A percentile compares a stretch with the other conserved stretches of the same genome.
phyloP scores from a whole-genome alignment of 2,113 vertebrate genomes.

The Oncorhynchus kisutch region DNA sequence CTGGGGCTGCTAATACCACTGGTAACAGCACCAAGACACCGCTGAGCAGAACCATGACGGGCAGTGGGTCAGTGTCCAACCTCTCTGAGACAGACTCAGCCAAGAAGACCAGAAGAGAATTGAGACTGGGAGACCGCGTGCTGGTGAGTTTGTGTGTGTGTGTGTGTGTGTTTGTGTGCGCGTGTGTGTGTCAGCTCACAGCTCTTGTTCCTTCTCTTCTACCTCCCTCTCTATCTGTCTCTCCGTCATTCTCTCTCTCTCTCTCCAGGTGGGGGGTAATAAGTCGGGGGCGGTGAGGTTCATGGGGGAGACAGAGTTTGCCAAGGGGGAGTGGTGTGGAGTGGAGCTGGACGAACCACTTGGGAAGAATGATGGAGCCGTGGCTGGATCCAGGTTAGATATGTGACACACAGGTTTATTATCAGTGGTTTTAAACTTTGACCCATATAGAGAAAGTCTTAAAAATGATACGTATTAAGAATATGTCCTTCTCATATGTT shows the following conservation, averaged over 20 bases:
- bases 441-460: not conserved
- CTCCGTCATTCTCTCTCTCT: slow-evolving; percentile 27
- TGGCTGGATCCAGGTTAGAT: slow-evolving; percentile 92
- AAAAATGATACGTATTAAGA: not conserved
- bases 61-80: slow-evolving; percentile 93
- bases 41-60: slow-evolving; percentile 80
- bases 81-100: slow-evolving; percentile 91
- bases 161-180: slow-evolving; percentile 1
- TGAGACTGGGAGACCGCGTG: slow-evolving; percentile 94
- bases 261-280: slow-evolving; percentile 88
- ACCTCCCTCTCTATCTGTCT: too few relatives aligned
- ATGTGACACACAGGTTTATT: slow-evolving; percentile 17
- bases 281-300: slow-evolving; percentile 97
- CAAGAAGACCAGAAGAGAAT: slow-evolving; percentile 94
- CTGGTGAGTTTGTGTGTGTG: slow-evolving; percentile 77
- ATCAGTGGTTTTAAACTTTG: not conserved
- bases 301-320: slow-evolving; percentile 94
- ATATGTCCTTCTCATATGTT: too few relatives aligned
- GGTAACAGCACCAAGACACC: slow-evolving; percentile 65
- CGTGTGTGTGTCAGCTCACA: not conserved
- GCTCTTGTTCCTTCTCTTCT: too few relatives aligned
- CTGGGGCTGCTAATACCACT: slow-evolving; percentile 41
- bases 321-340: slow-evolving; percentile 98
- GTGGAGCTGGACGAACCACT: slow-evolving; percentile 96
- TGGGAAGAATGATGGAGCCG: slow-evolving; percentile 97